A percentile compares a stretch with the other conserved stretches of the same genome.
Evolutionary conservation across 2,113 vertebrate species (phyloP).

Genomic region (Pterophyllum scalare): DNA sequence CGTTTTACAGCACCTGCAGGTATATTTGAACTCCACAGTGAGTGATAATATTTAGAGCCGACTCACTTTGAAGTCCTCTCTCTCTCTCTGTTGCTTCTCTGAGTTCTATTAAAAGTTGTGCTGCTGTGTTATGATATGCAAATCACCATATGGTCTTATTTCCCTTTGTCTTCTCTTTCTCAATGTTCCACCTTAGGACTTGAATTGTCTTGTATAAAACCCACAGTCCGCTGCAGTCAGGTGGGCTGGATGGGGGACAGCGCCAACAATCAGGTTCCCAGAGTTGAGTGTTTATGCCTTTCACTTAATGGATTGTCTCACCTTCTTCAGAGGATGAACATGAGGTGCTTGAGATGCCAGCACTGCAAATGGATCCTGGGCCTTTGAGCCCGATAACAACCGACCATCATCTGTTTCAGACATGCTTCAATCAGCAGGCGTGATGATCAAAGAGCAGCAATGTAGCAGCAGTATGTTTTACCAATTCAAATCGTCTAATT

Average conservation of each 20-base stretch:
- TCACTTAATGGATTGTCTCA: constrained; percentile 80
- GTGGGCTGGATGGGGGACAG: constrained; percentile 70
- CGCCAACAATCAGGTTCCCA: constrained; percentile 68
- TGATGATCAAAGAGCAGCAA: constrained; percentile 63
- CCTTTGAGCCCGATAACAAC: constrained; percentile 65
- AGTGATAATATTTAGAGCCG: constrained; percentile 7
- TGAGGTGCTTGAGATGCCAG: constrained; percentile 78
- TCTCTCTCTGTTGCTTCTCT: constrained; percentile 4
- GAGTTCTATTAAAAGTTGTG: constrained; percentile 41
- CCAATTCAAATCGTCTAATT: constrained; percentile 65
- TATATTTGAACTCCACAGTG: neutral
- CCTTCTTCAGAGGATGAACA: constrained; percentile 79
- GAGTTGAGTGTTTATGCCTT: constrained; percentile 79
- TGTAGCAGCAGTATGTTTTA: constrained; percentile 51
- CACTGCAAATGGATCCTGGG: constrained; percentile 73
- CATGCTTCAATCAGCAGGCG: constrained; percentile 71
- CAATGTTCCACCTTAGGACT: constrained; percentile 75
- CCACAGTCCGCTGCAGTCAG: constrained; percentile 72
- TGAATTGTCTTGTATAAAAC: constrained; percentile 73
- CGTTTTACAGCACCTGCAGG: neutral
- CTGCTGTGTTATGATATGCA: constrained; percentile 51
- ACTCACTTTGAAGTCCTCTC: neutral
- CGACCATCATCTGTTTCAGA: constrained; percentile 68
- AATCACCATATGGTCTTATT: constrained; percentile 62
- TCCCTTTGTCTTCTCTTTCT: constrained; percentile 72